Conservation (phyloP, 2,113 vertebrate genomes). For the Ondatra zibethicus region DNA sequence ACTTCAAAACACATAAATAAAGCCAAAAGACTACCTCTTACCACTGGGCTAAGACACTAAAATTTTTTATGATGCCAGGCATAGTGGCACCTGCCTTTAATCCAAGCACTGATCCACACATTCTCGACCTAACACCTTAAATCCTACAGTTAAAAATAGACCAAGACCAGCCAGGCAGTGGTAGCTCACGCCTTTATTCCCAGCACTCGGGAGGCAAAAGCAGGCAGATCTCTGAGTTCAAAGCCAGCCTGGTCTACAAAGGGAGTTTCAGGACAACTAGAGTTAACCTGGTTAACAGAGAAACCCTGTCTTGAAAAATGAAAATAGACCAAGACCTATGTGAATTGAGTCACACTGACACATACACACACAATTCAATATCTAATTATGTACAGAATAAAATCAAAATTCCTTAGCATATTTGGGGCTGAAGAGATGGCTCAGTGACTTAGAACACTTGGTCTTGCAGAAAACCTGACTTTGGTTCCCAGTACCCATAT, state of each 20-base stretch:
- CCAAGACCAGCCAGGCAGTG: background rate
- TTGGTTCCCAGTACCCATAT: background rate
- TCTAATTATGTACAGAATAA: background rate
- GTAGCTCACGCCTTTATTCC: background rate
- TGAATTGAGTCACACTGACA: background rate
- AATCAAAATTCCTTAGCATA: background rate
- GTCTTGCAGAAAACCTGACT: background rate
- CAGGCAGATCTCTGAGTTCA: background rate
- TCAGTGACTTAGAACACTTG: background rate
- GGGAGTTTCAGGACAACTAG: background rate
- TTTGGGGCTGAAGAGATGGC: background rate
- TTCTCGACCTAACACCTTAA: background rate
- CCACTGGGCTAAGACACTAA: background rate
- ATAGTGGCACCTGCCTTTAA: background rate
- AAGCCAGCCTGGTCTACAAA: background rate
- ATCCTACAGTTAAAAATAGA: background rate
- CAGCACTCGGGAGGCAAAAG: background rate
- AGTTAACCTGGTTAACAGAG: background rate
- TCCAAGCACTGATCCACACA: background rate
- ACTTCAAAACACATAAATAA: slow-evolving; percentile 23
- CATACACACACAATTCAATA: background rate
- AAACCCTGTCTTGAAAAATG: background rate
- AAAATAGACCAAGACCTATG: background rate
- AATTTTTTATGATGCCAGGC: background rate
- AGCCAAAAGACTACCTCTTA: slow-evolving; percentile 43